Percentiles rank a stretch among this genome's conserved stretches.
Conservation (phyloP, 2,113 vertebrate species). For the Tauraco erythrolophus region DNA sequence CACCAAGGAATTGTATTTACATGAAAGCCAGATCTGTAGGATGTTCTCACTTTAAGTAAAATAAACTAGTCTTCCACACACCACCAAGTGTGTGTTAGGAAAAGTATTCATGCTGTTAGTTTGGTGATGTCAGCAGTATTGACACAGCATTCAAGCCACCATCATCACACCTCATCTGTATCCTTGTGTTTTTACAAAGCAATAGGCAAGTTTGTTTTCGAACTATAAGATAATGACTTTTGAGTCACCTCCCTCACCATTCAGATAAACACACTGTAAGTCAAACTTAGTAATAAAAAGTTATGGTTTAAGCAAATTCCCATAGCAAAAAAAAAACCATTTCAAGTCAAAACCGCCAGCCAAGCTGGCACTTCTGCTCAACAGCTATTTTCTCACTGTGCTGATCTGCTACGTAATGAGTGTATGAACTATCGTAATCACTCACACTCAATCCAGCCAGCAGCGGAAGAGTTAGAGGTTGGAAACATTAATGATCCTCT, state of each 20-base stretch:
- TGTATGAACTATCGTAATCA: neutral
- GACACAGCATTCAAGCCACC: neutral
- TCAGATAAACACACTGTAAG: neutral
- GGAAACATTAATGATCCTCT: neutral
- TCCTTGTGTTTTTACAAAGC: neutral
- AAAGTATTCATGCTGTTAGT: neutral
- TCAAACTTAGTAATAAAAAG: neutral
- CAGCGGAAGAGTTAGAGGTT: neutral
- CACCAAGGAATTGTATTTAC: neutral
- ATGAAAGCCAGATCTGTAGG: neutral
- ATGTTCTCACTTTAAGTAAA: neutral
- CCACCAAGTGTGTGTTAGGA: accelerated
- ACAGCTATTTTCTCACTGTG: neutral
- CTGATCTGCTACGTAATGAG: accelerated
- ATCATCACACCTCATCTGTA: neutral
- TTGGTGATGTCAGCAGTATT: neutral
- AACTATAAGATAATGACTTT: neutral
- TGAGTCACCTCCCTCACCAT: neutral
- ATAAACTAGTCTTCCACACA: neutral
- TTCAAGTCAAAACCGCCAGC: neutral
- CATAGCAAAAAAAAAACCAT: neutral
- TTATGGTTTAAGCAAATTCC: neutral
- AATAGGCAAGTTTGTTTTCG: neutral
- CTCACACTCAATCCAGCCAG: neutral
- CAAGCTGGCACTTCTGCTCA: neutral